phyloP scores from a whole-genome alignment of 2,888 invertebrate genomes.

The Amphiduros pacificus region DNA sequence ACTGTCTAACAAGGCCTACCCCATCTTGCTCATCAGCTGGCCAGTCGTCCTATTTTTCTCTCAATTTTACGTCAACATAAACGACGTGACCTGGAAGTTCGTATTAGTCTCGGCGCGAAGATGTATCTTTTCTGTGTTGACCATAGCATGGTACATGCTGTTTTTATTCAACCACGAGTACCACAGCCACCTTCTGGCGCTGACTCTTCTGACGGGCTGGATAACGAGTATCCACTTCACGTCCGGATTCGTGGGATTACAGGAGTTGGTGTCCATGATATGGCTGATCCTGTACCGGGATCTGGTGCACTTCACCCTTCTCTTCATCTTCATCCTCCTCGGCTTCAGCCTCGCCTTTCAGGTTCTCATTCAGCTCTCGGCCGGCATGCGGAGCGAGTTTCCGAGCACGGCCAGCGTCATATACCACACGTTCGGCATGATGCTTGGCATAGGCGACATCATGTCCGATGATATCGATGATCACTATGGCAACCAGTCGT shows the following conservation, averaged over 20 bases:
- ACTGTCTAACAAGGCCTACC: too few species aligned
- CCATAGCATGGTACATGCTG: constrained; percentile 40
- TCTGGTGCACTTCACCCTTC: constrained; percentile 42
- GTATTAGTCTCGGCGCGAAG: too few species aligned
- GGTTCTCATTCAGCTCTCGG: constrained; percentile 39
- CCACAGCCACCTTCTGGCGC: constrained; percentile 45
- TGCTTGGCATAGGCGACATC: constrained; percentile 37
- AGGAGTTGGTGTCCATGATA: too few species aligned
- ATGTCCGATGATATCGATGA: constrained; percentile 35
- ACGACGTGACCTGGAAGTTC: too few species aligned
- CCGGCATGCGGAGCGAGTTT: constrained; percentile 30
- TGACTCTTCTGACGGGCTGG: constrained; percentile 47
- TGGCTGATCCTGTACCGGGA: too few species aligned
- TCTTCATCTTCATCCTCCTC: constrained; percentile 47
- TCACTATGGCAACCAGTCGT: neutral
- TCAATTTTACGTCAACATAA: too few species aligned
- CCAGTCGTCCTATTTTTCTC: too few species aligned
- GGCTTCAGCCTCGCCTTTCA: constrained; percentile 50
- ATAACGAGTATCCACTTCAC: constrained; percentile 45
- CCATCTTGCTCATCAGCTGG: too few species aligned
- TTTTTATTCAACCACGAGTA: constrained; percentile 30
- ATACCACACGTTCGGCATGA: constrained; percentile 46
- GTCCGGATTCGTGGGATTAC: too few species aligned
- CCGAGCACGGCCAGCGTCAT: constrained; percentile 36
- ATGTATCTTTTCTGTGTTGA: constrained; percentile 36